phyloP scores from a whole-genome alignment of 2,888 invertebrate species.

The Abrostola tripartita region DNA sequence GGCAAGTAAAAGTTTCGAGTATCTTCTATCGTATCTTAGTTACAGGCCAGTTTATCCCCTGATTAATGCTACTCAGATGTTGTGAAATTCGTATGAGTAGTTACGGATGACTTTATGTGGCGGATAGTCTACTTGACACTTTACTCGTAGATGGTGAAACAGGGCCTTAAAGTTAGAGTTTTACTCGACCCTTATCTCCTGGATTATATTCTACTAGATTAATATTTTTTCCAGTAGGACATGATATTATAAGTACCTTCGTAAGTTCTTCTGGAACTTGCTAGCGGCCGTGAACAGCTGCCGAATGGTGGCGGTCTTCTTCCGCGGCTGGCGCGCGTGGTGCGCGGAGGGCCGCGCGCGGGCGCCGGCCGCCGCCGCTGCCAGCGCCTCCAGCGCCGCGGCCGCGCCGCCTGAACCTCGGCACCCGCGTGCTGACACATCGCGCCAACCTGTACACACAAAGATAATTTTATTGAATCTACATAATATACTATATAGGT shows the following conservation, averaged over 20 bases:
- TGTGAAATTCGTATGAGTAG: too few species aligned
- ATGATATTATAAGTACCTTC: slow-evolving; percentile 66
- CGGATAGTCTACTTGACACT: too few species aligned
- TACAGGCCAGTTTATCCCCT: too few species aligned
- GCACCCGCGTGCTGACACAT: slow-evolving; percentile 91
- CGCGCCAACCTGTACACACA: slow-evolving; percentile 93
- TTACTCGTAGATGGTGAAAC: too few species aligned
- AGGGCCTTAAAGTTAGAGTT: too few species aligned
- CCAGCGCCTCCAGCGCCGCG: slow-evolving; percentile 90
- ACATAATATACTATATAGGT: neutral
- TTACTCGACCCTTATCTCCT: too few species aligned
- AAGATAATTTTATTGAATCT: neutral
- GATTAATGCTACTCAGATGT: too few species aligned
- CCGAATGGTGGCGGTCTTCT: slow-evolving; percentile 96
- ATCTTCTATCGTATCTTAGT: too few species aligned
- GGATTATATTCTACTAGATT: too few species aligned
- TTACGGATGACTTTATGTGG: too few species aligned
- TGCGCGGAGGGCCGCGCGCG: slow-evolving; percentile 73
- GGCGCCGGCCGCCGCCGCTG: slow-evolving; percentile 88
- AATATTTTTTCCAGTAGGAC: too few species aligned
- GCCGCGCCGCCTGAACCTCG: slow-evolving; percentile 90
- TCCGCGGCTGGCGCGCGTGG: slow-evolving; percentile 91
- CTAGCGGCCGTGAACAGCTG: slow-evolving; percentile 98
- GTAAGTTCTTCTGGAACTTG: slow-evolving; percentile 97
- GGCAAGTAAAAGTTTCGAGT: too few species aligned